Evolutionary conservation across 2,888 invertebrate species (phyloP), one percentile per base, ranked within the genome.

Genomic region (Aphidius colemani): DNA sequence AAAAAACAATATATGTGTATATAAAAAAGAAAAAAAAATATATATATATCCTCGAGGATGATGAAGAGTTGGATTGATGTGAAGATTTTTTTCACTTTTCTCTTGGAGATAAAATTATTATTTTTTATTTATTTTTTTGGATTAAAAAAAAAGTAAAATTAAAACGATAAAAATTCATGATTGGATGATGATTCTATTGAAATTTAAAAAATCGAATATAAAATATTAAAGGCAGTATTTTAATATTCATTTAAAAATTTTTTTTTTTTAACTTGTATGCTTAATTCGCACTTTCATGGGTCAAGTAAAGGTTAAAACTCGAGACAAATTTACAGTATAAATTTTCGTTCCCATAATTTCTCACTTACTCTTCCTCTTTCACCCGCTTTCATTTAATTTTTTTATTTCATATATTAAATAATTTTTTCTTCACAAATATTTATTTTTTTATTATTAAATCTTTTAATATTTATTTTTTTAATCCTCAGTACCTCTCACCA

Each of bases 201-300:
- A 50, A 50, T 50, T 13, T 13, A 50, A 30, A 30, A 30, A 30
- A 30, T 30, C 30, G 30, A 30, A 30, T 30, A 30, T 30, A 30
- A 30, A 30, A 30, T 30, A 30, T 30, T 30, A 30, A 30, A 30
- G 30, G 30, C 5, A 3, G 30, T 30, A 30, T 30, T 30, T 30
- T 30, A 30, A 30, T 30, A 30, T 30, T 30, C 4, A 30, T 30
- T 30, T 30, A n/a, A n/a, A n/a, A n/a, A n/a, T 51, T 51, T 51
- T 30, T 30, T 39, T 10, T 43, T 6, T 53, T 53, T 53, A 43
- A 41, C 53, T 46, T 40, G 46, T 30, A 57, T 46, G 57, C 46
- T 46, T 57, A 57, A 57, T 57, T 57, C 57, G 57, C n/a, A 46
- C 46, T 46, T 57, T 18, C 45, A 46, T 46, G 46, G 57, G 57